A percentile compares a stretch with the other conserved stretches of the same genome.
Conservation (phyloP, 2,797 vertebrate species). For the Nothura maculosa region DNA sequence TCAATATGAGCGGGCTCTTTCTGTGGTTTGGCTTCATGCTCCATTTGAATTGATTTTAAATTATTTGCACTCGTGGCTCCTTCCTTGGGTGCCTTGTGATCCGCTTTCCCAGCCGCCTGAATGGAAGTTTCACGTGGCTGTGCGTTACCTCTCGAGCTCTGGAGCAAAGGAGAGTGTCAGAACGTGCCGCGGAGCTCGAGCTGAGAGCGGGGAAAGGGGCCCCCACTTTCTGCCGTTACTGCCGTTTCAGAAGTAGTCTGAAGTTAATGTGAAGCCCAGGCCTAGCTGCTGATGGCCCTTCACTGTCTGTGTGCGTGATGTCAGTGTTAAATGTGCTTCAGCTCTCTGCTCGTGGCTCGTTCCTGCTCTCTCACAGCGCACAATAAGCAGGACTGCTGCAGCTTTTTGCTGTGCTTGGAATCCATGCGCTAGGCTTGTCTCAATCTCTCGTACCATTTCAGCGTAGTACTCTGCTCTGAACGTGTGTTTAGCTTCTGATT, state of each 20-base stretch:
- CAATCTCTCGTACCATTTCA: accelerated
- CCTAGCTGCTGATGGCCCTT: not conserved
- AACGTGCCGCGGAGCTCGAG: accelerated
- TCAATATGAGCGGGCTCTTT: not conserved
- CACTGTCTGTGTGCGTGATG: not conserved
- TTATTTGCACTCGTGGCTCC: accelerated
- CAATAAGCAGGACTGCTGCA: not conserved
- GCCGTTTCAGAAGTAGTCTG: not conserved
- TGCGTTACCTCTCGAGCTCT: not conserved
- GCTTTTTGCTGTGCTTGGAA: accelerated
- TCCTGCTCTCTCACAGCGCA: not conserved
- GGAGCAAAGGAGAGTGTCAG: accelerated
- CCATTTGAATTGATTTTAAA: not conserved
- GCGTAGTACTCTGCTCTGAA: accelerated
- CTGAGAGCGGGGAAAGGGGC: not conserved
- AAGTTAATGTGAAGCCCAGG: not conserved
- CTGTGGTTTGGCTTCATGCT: not conserved
- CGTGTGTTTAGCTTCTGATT: accelerated
- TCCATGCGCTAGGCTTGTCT: accelerated
- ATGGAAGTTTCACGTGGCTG: not conserved
- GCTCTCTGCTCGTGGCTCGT: not conserved
- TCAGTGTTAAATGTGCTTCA: not conserved
- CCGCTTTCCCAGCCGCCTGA: not conserved
- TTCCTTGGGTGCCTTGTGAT: not conserved
- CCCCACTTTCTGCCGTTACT: not conserved